Conservation (phyloP, 2,888 invertebrate genomes). For the Mactromeris polynyma region DNA sequence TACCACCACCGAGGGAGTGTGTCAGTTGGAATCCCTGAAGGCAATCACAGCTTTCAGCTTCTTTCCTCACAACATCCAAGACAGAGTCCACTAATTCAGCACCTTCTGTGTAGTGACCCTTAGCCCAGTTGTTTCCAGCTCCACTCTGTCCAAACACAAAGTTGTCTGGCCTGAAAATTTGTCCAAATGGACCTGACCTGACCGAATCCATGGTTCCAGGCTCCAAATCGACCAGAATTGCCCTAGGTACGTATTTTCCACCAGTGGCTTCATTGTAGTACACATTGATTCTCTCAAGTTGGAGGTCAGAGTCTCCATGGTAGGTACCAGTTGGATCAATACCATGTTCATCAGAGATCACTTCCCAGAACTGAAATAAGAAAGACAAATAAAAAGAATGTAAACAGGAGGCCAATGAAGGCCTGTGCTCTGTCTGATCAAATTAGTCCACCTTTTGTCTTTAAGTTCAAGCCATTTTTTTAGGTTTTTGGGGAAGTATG, state of each 20-base stretch:
- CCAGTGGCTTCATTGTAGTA: conserved; percentile 94
- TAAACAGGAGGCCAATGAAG: too few relatives aligned
- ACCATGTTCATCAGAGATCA: conserved; percentile 91
- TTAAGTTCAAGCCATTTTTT: too few relatives aligned
- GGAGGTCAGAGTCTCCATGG: conserved; percentile 93
- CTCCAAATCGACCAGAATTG: conserved; percentile 97
- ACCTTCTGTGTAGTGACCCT: conserved; percentile 97
- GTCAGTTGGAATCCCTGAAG: conserved; percentile 86
- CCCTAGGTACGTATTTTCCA: conserved; percentile 97
- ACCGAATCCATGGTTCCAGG: conserved; percentile 99
- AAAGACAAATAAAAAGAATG: background rate
- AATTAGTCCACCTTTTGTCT: too few relatives aligned
- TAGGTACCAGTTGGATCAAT: conserved; percentile 82
- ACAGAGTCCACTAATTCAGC: conserved; percentile 86
- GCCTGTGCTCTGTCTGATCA: too few relatives aligned
- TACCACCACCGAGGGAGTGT: conserved; percentile 89
- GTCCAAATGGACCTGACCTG: conserved; percentile 97
- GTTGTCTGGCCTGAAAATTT: conserved; percentile 98
- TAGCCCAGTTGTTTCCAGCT: conserved; percentile 88
- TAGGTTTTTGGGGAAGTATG: too few relatives aligned
- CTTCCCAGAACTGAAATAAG: conserved; percentile 90
- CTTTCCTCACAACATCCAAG: conserved; percentile 86
- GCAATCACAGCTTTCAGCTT: conserved; percentile 86
- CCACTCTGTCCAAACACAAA: conserved; percentile 91
- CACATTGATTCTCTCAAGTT: conserved; percentile 95